Percentiles rank a stretch among this genome's conserved stretches.
phyloP scores from a whole-genome alignment of 1,140 invertebrate species.

The Drosophila carrolli region DNA sequence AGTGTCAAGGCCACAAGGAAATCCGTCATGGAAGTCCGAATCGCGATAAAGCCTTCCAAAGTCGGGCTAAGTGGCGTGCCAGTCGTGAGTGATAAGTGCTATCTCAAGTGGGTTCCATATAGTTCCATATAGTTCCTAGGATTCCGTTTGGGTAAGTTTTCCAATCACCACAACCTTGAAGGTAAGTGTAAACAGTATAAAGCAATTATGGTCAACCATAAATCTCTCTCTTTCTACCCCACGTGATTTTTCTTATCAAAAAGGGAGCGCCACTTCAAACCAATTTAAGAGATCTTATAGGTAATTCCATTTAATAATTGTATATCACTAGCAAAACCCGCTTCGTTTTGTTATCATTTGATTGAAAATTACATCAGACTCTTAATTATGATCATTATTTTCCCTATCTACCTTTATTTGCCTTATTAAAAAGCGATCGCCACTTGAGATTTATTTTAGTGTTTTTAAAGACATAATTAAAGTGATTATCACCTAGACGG shows the following conservation, averaged over 20 bases:
- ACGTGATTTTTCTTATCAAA: slow-evolving; percentile 11
- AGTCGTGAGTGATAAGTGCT: slow-evolving; percentile 16
- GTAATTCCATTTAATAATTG: slow-evolving; percentile 1
- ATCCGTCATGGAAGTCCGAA: slow-evolving; percentile 27
- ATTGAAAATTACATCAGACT: slow-evolving; percentile 3
- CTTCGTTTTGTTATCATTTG: slow-evolving; percentile 1
- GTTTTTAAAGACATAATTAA: background rate
- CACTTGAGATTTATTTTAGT: slow-evolving; percentile 5
- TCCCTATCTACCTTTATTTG: background rate
- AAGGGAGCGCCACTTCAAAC: slow-evolving; percentile 13
- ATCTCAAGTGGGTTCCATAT: slow-evolving; percentile 12
- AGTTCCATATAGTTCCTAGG: background rate
- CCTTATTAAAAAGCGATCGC: slow-evolving; percentile 3
- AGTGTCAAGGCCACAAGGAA: slow-evolving; percentile 43
- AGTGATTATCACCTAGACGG: slow-evolving; percentile 11
- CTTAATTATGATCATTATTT: slow-evolving; percentile 4
- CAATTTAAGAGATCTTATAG: background rate
- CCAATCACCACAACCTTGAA: slow-evolving; percentile 11
- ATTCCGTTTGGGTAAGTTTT: slow-evolving; percentile 39
- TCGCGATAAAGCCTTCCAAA: slow-evolving; percentile 15
- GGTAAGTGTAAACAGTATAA: slow-evolving; percentile 30
- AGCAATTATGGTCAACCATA: background rate
- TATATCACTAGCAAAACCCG: background rate
- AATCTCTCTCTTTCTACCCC: slow-evolving; percentile 9
- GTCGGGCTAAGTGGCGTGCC: slow-evolving; percentile 8